Evolutionary conservation across 2,888 invertebrate species (phyloP).

Genomic region (Sphinx pinastri): DNA sequence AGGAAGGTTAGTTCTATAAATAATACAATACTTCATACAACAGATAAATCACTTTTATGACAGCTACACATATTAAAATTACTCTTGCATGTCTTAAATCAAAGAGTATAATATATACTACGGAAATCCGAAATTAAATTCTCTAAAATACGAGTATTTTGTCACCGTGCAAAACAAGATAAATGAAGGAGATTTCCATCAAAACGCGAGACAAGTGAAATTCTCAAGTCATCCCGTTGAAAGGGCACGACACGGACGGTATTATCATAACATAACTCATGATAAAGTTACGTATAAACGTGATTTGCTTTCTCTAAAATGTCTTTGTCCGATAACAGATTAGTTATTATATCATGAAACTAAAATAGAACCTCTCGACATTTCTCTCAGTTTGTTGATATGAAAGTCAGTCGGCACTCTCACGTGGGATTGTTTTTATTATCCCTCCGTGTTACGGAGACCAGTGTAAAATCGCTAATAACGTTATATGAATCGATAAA

Average conservation of each 20-base stretch:
- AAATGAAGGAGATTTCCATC: background rate
- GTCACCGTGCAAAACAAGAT: background rate
- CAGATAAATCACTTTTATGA: too few species aligned
- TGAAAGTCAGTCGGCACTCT: constrained; percentile 56
- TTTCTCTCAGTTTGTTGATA: constrained; percentile 61
- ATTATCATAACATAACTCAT: constrained; percentile 19
- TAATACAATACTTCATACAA: too few species aligned
- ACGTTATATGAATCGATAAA: constrained; percentile 56
- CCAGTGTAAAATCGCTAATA: constrained; percentile 64
- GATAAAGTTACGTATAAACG: constrained; percentile 32
- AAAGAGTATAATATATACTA: too few species aligned
- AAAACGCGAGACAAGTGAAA: constrained; percentile 10
- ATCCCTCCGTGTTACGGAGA: constrained; percentile 53
- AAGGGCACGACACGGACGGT: constrained; percentile 6
- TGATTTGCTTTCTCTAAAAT: constrained; percentile 47
- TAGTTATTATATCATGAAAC: constrained; percentile 65
- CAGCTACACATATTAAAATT: background rate
- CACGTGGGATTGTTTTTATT: constrained; percentile 82
- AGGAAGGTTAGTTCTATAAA: too few species aligned
- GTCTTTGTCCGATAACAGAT: constrained; percentile 79
- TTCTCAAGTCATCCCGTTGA: background rate
- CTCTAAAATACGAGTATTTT: background rate
- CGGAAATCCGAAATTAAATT: too few species aligned
- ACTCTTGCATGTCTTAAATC: background rate
- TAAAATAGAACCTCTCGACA: constrained; percentile 72